phyloP scores from a whole-genome alignment of 2,113 vertebrate species.

The Stomatorhinus ivindoensis region DNA sequence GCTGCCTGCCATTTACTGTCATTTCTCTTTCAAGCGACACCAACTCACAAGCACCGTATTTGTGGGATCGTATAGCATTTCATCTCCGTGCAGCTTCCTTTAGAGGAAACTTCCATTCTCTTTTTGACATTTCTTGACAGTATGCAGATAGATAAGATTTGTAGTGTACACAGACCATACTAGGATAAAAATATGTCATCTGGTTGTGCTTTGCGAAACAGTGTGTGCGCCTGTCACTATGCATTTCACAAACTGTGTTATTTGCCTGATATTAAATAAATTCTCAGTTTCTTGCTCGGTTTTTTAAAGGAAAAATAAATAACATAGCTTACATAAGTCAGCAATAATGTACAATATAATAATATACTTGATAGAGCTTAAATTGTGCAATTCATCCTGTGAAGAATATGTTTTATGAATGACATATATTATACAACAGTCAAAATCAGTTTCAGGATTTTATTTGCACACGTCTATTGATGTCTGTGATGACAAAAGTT shows the following conservation, averaged over 20 bases:
- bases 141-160: constrained; percentile 53
- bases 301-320: background rate
- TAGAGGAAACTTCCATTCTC: constrained; percentile 51
- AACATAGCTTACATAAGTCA: background rate
- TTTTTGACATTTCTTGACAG: constrained; percentile 62
- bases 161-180: constrained; percentile 25
- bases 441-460: constrained; percentile 5
- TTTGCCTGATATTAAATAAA: constrained; percentile 2
- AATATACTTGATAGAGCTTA: background rate
- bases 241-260: background rate
- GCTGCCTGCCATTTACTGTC: constrained; percentile 68
- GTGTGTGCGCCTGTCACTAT: background rate
- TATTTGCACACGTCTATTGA: background rate
- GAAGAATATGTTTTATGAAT: background rate
- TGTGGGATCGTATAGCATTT: constrained; percentile 24
- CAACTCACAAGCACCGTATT: constrained; percentile 47
- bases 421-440: background rate
- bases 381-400: background rate
- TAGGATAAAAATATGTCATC: constrained; percentile 22
- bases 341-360: background rate
- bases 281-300: background rate
- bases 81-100: constrained; percentile 30
- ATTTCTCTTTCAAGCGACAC: constrained; percentile 65
- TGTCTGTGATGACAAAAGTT: background rate
- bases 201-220: constrained; percentile 9